These are phyloP conservation scores for Ceratotherium simum DNA, from an alignment of 2,113 vertebrate species.

Conservation along the genomic window DNA sequence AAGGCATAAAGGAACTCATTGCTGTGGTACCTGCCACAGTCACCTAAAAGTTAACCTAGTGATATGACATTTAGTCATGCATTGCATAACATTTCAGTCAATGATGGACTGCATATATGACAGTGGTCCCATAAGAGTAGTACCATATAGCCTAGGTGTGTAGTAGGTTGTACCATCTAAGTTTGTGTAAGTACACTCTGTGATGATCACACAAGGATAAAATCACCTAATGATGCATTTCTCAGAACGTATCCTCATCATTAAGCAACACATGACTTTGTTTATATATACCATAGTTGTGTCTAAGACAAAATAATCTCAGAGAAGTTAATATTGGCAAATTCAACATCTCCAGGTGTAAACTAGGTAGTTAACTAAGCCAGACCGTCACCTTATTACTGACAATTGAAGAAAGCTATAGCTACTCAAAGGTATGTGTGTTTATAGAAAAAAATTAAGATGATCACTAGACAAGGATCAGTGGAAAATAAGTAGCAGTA, in stretches of 20 bases:
- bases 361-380: background rate
- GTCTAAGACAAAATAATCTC: slow-evolving; percentile 41
- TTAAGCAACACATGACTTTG: background rate
- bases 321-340: background rate
- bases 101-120: too few species aligned
- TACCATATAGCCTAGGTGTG: too few species aligned
- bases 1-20: background rate
- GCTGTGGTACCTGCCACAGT: background rate
- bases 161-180: too few species aligned
- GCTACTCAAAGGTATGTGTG: background rate
- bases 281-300: background rate
- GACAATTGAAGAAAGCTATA: background rate
- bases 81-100: too few species aligned
- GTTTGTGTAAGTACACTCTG: too few species aligned
- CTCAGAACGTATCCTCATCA: too few species aligned
- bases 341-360: background rate
- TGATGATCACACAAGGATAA: too few species aligned
- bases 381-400: background rate
- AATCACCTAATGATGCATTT: too few species aligned
- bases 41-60: background rate
- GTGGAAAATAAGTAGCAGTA: slow-evolving; percentile 72
- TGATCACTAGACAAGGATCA: slow-evolving; percentile 28
- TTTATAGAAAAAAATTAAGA: slow-evolving; percentile 47
- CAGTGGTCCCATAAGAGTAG: too few species aligned
- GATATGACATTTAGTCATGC: background rate